A percentile compares a stretch with the other conserved stretches of the same genome.
Evolutionary conservation across 2,888 invertebrate genomes (phyloP).

Genomic region (Priocnemis perturbator): DNA sequence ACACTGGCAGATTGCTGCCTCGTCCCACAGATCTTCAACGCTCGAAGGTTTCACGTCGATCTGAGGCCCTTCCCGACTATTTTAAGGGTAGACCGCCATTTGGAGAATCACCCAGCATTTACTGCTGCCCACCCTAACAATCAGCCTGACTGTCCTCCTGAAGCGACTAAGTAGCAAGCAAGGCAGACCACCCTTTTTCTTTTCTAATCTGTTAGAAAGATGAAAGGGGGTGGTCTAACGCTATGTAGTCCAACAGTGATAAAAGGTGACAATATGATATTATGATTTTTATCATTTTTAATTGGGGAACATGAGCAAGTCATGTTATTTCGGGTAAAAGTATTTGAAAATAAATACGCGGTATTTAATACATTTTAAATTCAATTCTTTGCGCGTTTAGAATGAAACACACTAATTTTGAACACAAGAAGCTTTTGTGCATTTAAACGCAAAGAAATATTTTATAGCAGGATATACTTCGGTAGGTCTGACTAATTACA

Average conservation of each 20-base stretch:
- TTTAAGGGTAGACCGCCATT: conserved; percentile 88
- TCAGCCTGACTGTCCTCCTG: conserved; percentile 97
- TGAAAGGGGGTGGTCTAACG: conserved; percentile 61
- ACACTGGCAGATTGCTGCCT: conserved; percentile 96
- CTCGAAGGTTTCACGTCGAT: conserved; percentile 95
- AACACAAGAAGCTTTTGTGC: background rate
- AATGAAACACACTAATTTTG: too few relatives aligned
- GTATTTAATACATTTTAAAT: too few relatives aligned
- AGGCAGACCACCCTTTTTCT: conserved; percentile 75
- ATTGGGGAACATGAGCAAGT: background rate
- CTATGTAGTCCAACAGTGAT: conserved; percentile 52
- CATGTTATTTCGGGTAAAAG: background rate
- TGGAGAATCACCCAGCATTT: conserved; percentile 93
- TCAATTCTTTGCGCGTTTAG: too few relatives aligned
- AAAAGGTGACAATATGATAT: conserved; percentile 50
- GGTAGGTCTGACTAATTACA: conserved; percentile 1
- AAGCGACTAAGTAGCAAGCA: conserved; percentile 84
- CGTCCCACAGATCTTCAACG: conserved; percentile 97
- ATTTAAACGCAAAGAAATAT: background rate
- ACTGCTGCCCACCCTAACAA: conserved; percentile 92
- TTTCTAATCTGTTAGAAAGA: conserved; percentile 65
- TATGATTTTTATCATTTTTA: background rate
- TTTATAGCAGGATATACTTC: background rate
- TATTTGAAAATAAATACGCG: too few relatives aligned
- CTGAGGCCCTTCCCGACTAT: conserved; percentile 93